Evolutionary conservation across 2,888 invertebrate species (phyloP), one percentile per base, ranked within the genome.

Genomic region (Synergus gifuensis): DNA sequence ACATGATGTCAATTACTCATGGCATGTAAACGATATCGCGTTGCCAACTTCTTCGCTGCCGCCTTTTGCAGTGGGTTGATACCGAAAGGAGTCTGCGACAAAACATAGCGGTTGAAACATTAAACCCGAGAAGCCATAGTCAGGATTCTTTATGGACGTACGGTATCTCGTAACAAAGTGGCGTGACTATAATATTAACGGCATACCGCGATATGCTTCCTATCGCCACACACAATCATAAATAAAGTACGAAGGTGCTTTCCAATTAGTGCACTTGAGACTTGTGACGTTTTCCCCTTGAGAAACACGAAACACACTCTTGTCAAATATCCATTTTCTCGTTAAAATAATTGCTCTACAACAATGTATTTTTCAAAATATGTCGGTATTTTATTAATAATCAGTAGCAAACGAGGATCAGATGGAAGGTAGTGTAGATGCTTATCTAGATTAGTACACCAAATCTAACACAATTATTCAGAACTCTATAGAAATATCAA

Each of bases 101-200:
- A 83, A 82, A 82, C 80, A 76, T 81, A 80, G 81, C 82, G 80
- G 78, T 82, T 82, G 83, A 81, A 83, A 83, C 81, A 78, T 80
- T 82, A 83, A 80, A 83, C 83, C 78, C 22, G 76, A 79, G 81
- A 78, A 80, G 81, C 80, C 81, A 79, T 80, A 83, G 82, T 80
- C 76, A 76, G 76, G 67, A 80, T 78, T 78, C 78, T 80, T 81
- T 81, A 80, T 81, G 80, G 80, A 81, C 80, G 78, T 54, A 73
- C 54, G 73, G 73, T 83, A 83, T 83, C 83, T 81, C 78, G 77
- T 83, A 81, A 83, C 81, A 80, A 76, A 83, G 79, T 81, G 79
- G 78, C 78, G 78, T 83, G 81, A 83, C 82, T 83, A 81, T 79
- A 69, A 79, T 77, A 79, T 77, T 79, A 79, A 79, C 79, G 79